Evolutionary conservation across 1,140 invertebrate species (phyloP), one percentile per base, ranked within the genome.

Genomic region (Sycophaga agraensis): DNA sequence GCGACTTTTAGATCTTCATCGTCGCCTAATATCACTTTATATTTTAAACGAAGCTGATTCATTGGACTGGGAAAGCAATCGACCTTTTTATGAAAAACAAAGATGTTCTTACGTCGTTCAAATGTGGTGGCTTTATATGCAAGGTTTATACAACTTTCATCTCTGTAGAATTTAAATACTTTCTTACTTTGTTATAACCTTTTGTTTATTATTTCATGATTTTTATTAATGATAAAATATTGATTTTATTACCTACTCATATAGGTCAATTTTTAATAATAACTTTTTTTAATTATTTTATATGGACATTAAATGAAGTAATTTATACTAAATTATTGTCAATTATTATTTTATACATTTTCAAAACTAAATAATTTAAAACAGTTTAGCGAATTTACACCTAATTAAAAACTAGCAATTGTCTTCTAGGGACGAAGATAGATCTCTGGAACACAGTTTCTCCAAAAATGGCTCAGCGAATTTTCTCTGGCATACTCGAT

Each of bases 121-220:
- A 73, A 92, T 91, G 84, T 93, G 91, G 91, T 89, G 89, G 87
- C 80, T 91, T 4, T 92, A 92, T 69, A 90, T 93, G 87, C 85
- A 90, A 81, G 89, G 90, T 87, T 73, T 54, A 19, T 4, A 40
- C n/a, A n/a, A n/a, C n/a, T n/a, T n/a, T n/a, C n/a, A n/a, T n/a
- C n/a, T n/a, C n/a, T n/a, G n/a, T n/a, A n/a, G n/a, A n/a, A n/a
- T n/a, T n/a, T n/a, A n/a, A n/a, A n/a, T n/a, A n/a, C n/a, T n/a
- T n/a, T n/a, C n/a, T n/a, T n/a, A n/a, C n/a, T n/a, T n/a, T n/a
- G n/a, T n/a, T n/a, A n/a, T n/a, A n/a, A n/a, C n/a, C n/a, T n/a
- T n/a, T n/a, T n/a, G n/a, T n/a, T n/a, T n/a, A n/a, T n/a, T n/a
- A n/a, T n/a, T n/a, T n/a, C n/a, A n/a, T n/a, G n/a, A n/a, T n/a